Evolutionary conservation across 92 coral and sea anemone species (phyloP), one percentile per base, ranked within the genome.

Genomic region (Isaurus tuberculatus): DNA sequence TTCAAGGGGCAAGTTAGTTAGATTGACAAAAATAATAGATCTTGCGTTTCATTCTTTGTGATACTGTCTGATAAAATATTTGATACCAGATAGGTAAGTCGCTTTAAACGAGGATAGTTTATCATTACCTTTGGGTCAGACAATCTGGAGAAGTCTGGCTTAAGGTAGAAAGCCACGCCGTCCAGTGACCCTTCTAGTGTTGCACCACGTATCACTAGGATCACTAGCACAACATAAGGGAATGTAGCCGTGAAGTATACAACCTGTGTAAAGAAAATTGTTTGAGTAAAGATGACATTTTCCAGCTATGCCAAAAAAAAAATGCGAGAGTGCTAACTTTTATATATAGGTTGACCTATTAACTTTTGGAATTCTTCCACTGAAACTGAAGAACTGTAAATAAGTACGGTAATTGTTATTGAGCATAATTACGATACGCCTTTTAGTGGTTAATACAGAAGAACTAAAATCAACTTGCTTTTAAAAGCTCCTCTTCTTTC

Each of bases 201-300:
- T n/a, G 81, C 81, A 15, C 89, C 89, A 46, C 89, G 89, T 66
- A 86, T 66, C 49, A 86, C 80, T 40, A 86, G 81, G 70, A 86
- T 86, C 25, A 86, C 80, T 55, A 86, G 55, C 79, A 86, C 81
- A 19, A 86, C 69, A 68, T 86, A 86, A 15, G 89, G 89, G 43
- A 86, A 86, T 28, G 89, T 86, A 31, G 89, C 89, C 43, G 89
- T 86, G 48, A 86, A 86, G 36, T 86, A 84, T 53, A 84, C 88
- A 34, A 61, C 88, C 88, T 84, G 51, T 6, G 53, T 20, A 8
- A 70, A 70, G 75, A 19, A 55, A 8, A 1, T 55, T 2, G 23
- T 55, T 55, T 55, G 8, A 6, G 8, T 4, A 55, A 55, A 8
- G 5, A 9, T 10, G 7, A n/a, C 8, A 3, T 17, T 55, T 19